phyloP scores from a whole-genome alignment of 2,797 vertebrate genomes.

The Dendrocincla tyrannina region DNA sequence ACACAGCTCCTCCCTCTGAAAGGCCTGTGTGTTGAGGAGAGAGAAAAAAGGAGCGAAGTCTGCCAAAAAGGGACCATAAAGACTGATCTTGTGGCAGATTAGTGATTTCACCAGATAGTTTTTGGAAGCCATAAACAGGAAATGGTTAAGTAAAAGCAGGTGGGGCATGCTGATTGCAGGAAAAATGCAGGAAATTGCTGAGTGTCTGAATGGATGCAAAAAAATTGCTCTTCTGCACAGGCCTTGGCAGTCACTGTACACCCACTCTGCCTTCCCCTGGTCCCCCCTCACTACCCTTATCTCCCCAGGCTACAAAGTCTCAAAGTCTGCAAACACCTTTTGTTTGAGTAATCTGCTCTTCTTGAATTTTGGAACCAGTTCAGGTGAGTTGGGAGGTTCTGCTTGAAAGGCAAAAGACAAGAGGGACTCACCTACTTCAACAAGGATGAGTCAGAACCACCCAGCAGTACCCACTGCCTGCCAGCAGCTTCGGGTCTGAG shows the following conservation, averaged over 20 bases:
- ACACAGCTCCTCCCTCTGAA: neutral
- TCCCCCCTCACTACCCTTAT: neutral
- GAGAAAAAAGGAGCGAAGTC: neutral
- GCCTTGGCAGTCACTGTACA: slow-evolving; percentile 2
- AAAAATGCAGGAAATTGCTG: slow-evolving; percentile 78
- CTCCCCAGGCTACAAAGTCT: neutral
- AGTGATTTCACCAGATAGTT: slow-evolving; percentile 43
- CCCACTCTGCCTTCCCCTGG: neutral
- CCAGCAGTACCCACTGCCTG: neutral
- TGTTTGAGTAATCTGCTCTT: neutral
- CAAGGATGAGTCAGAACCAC: neutral
- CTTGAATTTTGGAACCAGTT: neutral
- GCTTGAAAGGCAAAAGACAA: neutral
- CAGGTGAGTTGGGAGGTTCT: neutral
- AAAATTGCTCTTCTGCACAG: slow-evolving; percentile 54
- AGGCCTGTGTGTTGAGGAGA: neutral
- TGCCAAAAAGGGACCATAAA: neutral
- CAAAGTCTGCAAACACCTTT: slow-evolving; percentile 21
- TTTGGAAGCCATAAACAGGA: slow-evolving; percentile 74
- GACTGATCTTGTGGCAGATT: slow-evolving; percentile 2
- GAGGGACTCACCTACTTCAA: neutral
- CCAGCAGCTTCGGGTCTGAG: neutral
- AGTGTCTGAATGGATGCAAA: slow-evolving; percentile 69
- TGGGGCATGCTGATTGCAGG: slow-evolving; percentile 62
- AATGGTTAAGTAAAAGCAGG: slow-evolving; percentile 80